Base-by-base conservation (phyloP, 2,888 invertebrate species). In the Schrankia costaestrigalis region DNA sequence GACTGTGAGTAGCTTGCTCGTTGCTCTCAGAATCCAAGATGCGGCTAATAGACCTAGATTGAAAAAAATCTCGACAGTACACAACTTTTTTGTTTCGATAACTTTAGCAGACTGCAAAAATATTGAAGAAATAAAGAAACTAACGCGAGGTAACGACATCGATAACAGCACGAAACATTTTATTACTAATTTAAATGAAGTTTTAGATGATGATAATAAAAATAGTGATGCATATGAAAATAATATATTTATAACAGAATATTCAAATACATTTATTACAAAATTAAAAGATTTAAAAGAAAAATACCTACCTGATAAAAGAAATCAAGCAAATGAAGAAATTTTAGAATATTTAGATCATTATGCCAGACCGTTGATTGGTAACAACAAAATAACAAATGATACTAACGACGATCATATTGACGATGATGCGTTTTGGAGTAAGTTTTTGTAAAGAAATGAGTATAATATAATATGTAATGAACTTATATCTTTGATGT, bases 361-460 rank as follows among this genome's bases (percentile, higher is more conserved):
- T 5, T 26, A 43, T n/a, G n/a, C 13, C 22, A 26, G 15, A 30
- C 24, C n/a, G n/a, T 5, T 14, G 11, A 36, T 40, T 13, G 2
- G n/a, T 9, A 10, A 26, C 31, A 12, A 12, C 28, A 27, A 15
- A 10, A n/a, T 7, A 14, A 3, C 6, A 8, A 32, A 46, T 14
- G 43, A 41, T 30, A 27, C 29, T 2, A 32, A 48, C 5, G 46
- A 48, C 12, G 40, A 46, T 30, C 18, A 56, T 24, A 33, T 60
- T 0, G 52, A 46, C 11, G 63, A 66, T 14, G 60, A 46, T 41
- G 76, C 74, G 22, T 73, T 69, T 55, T 83, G 80, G 80, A 52
- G 81, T 82, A 50, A 71, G 69, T 52, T 25, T 30, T 7, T n/a
- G n/a, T n/a, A n/a, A n/a, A n/a, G n/a, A n/a, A n/a, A n/a, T n/a